phyloP scores from a whole-genome alignment of 2,113 vertebrate species.

The Entelurus aequoreus region DNA sequence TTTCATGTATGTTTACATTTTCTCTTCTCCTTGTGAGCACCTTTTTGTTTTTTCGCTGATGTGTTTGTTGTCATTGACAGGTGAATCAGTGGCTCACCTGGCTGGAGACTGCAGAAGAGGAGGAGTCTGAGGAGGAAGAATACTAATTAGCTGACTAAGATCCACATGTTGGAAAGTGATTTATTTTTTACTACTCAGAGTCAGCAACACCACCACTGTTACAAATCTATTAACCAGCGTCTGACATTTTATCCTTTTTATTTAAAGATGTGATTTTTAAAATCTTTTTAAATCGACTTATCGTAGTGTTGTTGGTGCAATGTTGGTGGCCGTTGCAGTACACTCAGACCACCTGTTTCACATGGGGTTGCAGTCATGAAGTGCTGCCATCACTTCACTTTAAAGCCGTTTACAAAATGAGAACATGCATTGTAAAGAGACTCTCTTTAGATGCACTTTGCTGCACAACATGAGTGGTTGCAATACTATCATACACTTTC shows the following conservation, averaged over 20 bases:
- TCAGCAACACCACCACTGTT: constrained; percentile 79
- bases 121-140: constrained; percentile 97
- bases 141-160: constrained; percentile 88
- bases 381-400: constrained; percentile 48
- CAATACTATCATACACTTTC: constrained; percentile 79
- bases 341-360: constrained; percentile 26
- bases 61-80: constrained; percentile 83
- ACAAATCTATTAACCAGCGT: constrained; percentile 82
- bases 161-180: constrained; percentile 85
- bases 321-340: constrained; percentile 39
- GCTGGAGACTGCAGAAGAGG: constrained; percentile 98
- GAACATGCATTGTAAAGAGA: constrained; percentile 71
- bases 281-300: background rate
- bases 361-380: constrained; percentile 45
- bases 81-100: constrained; percentile 98
- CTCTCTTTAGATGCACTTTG: constrained; percentile 91
- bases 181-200: constrained; percentile 37
- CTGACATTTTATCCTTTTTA: constrained; percentile 18
- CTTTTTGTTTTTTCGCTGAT: constrained; percentile 58
- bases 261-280: background rate
- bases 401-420: constrained; percentile 56
- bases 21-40: background rate
- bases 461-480: constrained; percentile 92
- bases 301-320: background rate
- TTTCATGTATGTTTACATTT: constrained; percentile 80